Conservation (phyloP, 2,113 vertebrate genomes). For the Gobius niger region DNA sequence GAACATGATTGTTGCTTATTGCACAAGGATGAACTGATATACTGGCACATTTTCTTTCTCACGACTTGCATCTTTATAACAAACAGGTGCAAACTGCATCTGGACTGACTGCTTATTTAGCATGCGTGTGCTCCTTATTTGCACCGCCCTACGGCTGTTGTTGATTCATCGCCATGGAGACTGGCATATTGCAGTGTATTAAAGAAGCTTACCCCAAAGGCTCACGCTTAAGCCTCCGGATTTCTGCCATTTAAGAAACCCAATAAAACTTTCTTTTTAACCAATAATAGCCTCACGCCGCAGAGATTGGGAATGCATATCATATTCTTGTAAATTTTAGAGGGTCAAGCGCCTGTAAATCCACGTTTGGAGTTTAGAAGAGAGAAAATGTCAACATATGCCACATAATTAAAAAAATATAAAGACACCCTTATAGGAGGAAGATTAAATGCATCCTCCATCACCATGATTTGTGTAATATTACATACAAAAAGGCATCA, state of each 20-base stretch:
- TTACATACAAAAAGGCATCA: too few species aligned
- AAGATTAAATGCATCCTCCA: too few species aligned
- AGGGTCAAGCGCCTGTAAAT: conserved; percentile 74
- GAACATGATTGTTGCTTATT: neutral
- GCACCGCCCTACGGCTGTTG: conserved; percentile 16
- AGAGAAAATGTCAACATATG: conserved; percentile 74
- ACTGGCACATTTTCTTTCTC: conserved; percentile 12
- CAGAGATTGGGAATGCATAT: conserved; percentile 41
- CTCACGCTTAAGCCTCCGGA: conserved; percentile 45
- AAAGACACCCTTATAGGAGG: too few species aligned
- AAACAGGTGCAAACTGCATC: conserved; percentile 39
- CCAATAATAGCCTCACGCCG: conserved; percentile 67
- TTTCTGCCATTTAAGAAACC: conserved; percentile 63
- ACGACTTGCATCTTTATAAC: neutral
- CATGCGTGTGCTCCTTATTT: neutral
- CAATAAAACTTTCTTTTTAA: conserved; percentile 65
- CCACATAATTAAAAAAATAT: too few species aligned
- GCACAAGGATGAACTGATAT: conserved; percentile 8
- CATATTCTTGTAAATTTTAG: conserved; percentile 54
- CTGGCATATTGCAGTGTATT: conserved; percentile 49
- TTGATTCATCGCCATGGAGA: conserved; percentile 60
- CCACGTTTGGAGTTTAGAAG: conserved; percentile 55
- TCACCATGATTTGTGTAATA: too few species aligned
- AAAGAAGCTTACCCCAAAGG: conserved; percentile 41
- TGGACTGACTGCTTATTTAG: conserved; percentile 33